A percentile compares a stretch with the other conserved stretches of the same genome.
phyloP scores from a whole-genome alignment of 2,797 vertebrate genomes.

The Poeciliopsis paucimaculata region DNA sequence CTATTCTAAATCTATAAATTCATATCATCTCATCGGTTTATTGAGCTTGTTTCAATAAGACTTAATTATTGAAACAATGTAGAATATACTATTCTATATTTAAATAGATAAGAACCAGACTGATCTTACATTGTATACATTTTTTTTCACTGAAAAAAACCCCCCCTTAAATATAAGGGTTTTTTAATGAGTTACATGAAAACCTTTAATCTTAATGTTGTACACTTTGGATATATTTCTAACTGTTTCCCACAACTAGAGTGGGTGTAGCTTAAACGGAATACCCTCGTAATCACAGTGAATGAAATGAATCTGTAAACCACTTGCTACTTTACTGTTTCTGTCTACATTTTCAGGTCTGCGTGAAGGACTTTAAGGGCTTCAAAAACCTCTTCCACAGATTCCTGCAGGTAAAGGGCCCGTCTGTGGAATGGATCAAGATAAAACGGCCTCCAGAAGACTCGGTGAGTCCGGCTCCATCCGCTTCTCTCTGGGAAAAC shows the following conservation, averaged over 20 bases:
- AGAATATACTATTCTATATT: neutral
- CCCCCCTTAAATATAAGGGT: neutral
- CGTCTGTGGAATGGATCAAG: conserved; percentile 96
- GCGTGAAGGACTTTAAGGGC: conserved; percentile 92
- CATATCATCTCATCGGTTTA: neutral
- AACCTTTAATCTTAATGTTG: neutral
- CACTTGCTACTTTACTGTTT: too few relatives aligned
- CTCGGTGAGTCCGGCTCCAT: conserved; percentile 81
- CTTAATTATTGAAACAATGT: neutral
- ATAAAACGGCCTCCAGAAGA: conserved; percentile 97
- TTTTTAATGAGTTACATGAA: neutral
- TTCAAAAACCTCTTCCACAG: conserved; percentile 95
- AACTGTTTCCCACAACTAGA: neutral
- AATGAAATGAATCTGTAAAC: neutral
- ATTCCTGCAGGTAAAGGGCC: conserved; percentile 97
- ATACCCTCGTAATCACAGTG: neutral
- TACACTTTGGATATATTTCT: neutral
- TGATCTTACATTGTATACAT: neutral
- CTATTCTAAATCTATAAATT: neutral
- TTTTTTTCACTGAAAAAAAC: neutral
- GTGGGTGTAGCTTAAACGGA: neutral
- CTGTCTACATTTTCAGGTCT: conserved; percentile 66
- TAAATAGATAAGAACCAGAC: neutral
- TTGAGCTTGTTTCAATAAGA: neutral
- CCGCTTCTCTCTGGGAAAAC: neutral